phyloP scores from a whole-genome alignment of 2,888 invertebrate species.

The Chalcosyrphus nemorum region DNA sequence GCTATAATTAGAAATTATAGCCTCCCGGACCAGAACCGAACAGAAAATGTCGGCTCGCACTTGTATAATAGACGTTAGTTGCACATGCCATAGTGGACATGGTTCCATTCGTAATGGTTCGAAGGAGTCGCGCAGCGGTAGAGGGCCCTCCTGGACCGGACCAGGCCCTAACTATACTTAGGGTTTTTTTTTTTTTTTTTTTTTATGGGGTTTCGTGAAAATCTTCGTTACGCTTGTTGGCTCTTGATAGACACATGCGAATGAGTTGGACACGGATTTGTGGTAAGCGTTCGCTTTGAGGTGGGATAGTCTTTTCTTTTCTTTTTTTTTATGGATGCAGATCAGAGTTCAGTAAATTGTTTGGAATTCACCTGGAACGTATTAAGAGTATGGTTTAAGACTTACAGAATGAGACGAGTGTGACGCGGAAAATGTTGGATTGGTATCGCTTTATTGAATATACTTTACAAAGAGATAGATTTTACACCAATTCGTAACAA shows the following conservation, averaged over 20 bases:
- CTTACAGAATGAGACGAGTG: too few species aligned
- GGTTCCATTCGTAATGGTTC: slow-evolving; percentile 65
- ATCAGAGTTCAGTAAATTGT: slow-evolving; percentile 65
- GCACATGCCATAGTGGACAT: slow-evolving; percentile 65
- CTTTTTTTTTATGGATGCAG: slow-evolving; percentile 40
- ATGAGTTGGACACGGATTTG: slow-evolving; percentile 69
- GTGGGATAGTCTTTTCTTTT: background rate
- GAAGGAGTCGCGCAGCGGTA: background rate
- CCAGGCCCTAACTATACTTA: background rate
- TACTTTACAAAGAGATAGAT: too few species aligned
- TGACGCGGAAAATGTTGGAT: too few species aligned
- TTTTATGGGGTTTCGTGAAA: slow-evolving; percentile 43
- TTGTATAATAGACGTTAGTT: slow-evolving; percentile 9
- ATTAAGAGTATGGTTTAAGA: background rate
- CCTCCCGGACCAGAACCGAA: slow-evolving; percentile 62
- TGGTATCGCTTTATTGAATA: too few species aligned
- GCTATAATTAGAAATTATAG: slow-evolving; percentile 72
- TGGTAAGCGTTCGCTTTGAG: slow-evolving; percentile 14
- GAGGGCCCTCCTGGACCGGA: slow-evolving; percentile 5
- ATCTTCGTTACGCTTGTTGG: slow-evolving; percentile 67
- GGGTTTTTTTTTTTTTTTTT: too few species aligned
- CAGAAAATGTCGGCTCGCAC: slow-evolving; percentile 5
- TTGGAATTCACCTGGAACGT: slow-evolving; percentile 31
- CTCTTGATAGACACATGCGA: slow-evolving; percentile 69
- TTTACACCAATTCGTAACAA: too few species aligned